Base-by-base conservation (phyloP, 2,888 invertebrate species). In the Acleris sparsana region DNA sequence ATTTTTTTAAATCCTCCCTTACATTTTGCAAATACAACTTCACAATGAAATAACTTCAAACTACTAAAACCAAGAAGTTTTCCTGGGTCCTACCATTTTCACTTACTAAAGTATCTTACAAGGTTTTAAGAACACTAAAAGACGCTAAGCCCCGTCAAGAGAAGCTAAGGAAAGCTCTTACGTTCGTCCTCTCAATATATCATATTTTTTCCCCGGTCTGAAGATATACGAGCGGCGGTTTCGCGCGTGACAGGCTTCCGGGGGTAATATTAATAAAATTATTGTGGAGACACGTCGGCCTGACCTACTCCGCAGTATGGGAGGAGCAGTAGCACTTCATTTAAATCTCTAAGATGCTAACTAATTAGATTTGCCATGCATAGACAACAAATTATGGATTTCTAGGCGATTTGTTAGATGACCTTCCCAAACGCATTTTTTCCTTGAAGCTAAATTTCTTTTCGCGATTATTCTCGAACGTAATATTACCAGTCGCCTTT, bases 241-340 rank as follows among this genome's bases (percentile, higher is more conserved):
- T 79, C 88, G 91, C 82, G 87, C 89, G 90, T 92, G 92, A 91
- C 92, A 88, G 86, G 83, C 88, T 88, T 89, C 83, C 78, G 85
- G 84, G 88, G 87, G 87, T 86, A 88, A 90, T 92, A 91, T 92
- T 92, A 92, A 92, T 92, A 92, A 92, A 92, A 92, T 92, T 91
- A 92, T 89, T 90, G 89, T 90, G 84, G 83, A 82, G 88, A 89
- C 91, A 89, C 89, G 88, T 88, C 84, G 70, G 72, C 77, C 83
- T 85, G 87, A 88, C 89, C 88, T 85, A 84, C 80, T 80, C 56
- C 66, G 57, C 53, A 61, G n/a, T 29, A 46, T 1, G 17, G 18
- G 9, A 29, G 44, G 22, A 17, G 49, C 65, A 65, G 61, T 61
- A 52, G 52, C 16, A 20, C 55, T 20, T n/a, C 13, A 25, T 52